Evolutionary conservation across 2,797 vertebrate species (phyloP), one percentile per base, ranked within the genome.

Genomic region (Nannoperca australis): DNA sequence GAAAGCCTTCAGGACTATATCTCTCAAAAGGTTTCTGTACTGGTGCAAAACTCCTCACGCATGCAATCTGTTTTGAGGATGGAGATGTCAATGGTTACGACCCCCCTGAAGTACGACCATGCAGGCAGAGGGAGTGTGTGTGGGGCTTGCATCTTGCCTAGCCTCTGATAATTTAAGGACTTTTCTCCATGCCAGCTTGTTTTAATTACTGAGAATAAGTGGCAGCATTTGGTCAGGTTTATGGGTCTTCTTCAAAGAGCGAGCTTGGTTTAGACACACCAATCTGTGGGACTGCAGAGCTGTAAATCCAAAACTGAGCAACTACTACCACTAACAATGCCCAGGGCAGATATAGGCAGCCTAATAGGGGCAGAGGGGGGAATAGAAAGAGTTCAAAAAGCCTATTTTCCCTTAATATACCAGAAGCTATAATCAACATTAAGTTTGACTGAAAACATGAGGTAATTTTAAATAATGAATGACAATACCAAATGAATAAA

Each of bases 141-240:
- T 78, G 78, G 86, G 87, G 83, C 92, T 92, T 92, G 93, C 93
- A 88, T 94, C 91, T 94, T 82, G 89, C 87, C 62, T 63, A 81
- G 89, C 90, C 86, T 87, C 84, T 89, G 89, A 93, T 96, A 94
- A 94, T 94, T 91, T 91, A 91, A 94, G 40, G 90, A 87, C 92
- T 91, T 93, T 94, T 86, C 93, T 94, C 89, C 91, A 93, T 78
- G 34, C 90, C 95, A 95, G 93, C 93, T 96, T 96, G 94, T 93
- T 96, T 96, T 96, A 97, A 97, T 97, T 97, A 96, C 94, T 83
- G 92, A 88, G 90, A 92, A 92, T 92, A 94, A 96, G 94, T 93
- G 84, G 92, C 91, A 93, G 92, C 92, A 94, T 96, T 96, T 96
- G 95, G 95, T 93, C 92, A 94, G 92, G 86, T 95, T 96, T 95